Base-by-base conservation (phyloP, 2,797 vertebrate genomes). In the Leptatherina wallacei region DNA sequence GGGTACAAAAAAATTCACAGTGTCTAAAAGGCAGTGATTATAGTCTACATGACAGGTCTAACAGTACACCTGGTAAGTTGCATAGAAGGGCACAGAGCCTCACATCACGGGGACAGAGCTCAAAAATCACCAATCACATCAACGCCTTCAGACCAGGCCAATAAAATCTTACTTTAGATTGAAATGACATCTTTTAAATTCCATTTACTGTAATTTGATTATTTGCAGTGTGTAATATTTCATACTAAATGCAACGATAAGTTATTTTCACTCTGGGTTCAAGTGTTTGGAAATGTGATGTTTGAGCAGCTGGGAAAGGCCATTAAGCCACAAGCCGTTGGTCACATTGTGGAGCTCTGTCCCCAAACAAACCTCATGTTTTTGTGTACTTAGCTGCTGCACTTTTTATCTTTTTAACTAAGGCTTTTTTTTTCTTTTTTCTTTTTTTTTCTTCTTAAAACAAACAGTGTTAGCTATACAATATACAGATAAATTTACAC, bases 11-110 rank as follows among this genome's bases (percentile, higher is more conserved):
- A 93, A 95, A 96, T 96, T 97, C 96, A 97, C 96, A 97, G 97
- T 96, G 96, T 97, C 95, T 97, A 96, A 96, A 95, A 96, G 96
- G 96, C 96, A 97, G 96, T 96, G 96, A 96, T 96, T 95, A 96
- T 93, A 96, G 94, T 96, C 95, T 95, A 96, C 93, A 93, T 94
- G 92, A 95, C 95, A 95, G 92, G 92, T 93, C 95, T 93, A 94
- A 96, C 89, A 95, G 94, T 94, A 95, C 95, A 95, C 93, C 95
- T 94, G 94, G 92, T 95, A 85, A 86, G 94, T 97, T 97, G 96
- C 96, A 97, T 98, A 97, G 96, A 96, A 96, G 96, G 95, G 92
- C 94, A 92, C 90, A 94, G 91, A 94, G 93, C 94, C 94, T 95
- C 92, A 91, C 84, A 69, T 88, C 18, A 27, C 72, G 84, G 94